Evolutionary conservation across 2,888 invertebrate genomes (phyloP).

Genomic region (Anarsia innoxiella): DNA sequence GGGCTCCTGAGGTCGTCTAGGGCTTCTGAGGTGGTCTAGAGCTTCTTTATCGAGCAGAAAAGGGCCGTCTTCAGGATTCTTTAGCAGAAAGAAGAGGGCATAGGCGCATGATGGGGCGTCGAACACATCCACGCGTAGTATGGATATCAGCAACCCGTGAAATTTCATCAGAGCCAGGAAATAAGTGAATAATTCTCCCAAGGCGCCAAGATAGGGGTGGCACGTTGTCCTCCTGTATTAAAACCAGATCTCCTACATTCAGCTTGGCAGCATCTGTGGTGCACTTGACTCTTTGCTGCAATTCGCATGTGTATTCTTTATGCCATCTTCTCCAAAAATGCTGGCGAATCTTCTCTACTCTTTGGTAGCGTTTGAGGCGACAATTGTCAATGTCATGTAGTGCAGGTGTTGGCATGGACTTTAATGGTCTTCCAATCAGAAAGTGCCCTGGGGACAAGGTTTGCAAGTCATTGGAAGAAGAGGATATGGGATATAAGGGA

Average conservation of each 20-base stretch:
- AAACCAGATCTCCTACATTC: neutral
- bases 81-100: neutral
- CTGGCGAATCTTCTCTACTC: neutral
- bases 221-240: neutral
- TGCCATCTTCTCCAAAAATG: neutral
- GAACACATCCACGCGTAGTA: neutral
- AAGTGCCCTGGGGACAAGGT: slow-evolving; percentile 1
- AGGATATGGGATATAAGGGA: neutral
- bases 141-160: neutral
- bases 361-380: neutral
- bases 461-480: neutral
- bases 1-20: too few relatives aligned
- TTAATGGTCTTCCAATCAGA: neutral
- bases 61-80: too few relatives aligned
- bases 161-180: neutral
- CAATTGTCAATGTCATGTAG: neutral
- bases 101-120: neutral
- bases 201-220: neutral
- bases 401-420: neutral
- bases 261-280: neutral
- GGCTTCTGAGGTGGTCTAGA: too few relatives aligned
- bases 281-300: neutral
- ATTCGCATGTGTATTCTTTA: neutral
- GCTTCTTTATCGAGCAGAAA: too few relatives aligned
- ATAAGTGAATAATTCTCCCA: neutral